Base-by-base conservation (phyloP, 2,888 invertebrate species). In the Callinectes sapidus region DNA sequence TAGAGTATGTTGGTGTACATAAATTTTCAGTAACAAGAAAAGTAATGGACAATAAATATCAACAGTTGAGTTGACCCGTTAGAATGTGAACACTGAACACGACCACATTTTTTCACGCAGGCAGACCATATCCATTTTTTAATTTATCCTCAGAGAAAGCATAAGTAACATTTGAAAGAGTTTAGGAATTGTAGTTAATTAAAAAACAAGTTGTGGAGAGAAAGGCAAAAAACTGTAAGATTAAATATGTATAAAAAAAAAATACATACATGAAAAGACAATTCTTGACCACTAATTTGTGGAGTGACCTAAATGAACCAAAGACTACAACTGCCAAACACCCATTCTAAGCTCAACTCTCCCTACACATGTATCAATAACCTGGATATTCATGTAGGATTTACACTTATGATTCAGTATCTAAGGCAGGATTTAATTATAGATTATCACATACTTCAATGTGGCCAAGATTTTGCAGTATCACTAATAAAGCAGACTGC, bases 381-480 rank as follows among this genome's bases (percentile, higher is more conserved):
- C 2, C n/a, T n/a, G n/a, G 71, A 71, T n/a, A n/a, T 71, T 2
- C 23, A 71, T 28, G 28, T n/a, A 71, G 8, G 81, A 81, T 32
- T 81, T 32, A 81, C 81, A 81, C 81, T 81, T 81, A 81, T 35
- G 81, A 32, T 32, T 35, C 81, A 81, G 14, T 81, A 14, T 81
- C 81, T 81, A 35, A 81, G 81, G 81, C 81, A 81, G 81, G 81
- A 81, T 81, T 81, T 81, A 81, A n/a, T n/a, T 81, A 28, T 35
- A 81, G 28, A 81, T 32, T 81, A 81, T 71, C 71, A 71, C 28
- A 71, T 71, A 81, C 10, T 32, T 81, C 81, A 81, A 81, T 32
- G 81, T 81, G 81, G 81, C 81, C 81, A 81, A 32, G 81, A 35
- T 35, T 32, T 35, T 81, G 81, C 81, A 81, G 81, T 16, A n/a